Evolutionary conservation across 92 coral and sea anemone species (phyloP), one percentile per base, ranked within the genome.

Genomic region (Palythoa caribaeorum): DNA sequence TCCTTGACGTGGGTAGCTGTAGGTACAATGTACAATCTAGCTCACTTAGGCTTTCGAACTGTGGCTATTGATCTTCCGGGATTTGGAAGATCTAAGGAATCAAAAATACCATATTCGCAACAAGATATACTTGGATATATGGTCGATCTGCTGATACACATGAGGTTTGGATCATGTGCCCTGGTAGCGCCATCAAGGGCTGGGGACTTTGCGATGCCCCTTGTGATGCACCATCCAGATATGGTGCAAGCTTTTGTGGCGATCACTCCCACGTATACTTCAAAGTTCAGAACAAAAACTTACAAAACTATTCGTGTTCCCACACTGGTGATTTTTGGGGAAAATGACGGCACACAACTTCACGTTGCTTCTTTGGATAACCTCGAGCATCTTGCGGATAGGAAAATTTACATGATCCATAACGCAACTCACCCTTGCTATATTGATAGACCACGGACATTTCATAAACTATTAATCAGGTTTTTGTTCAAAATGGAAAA

Each of bases 1-100:
- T 96, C 99, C 0, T 68, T 79, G 10, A 87, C 88, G 7, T 96
- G 99, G 99, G 54, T 96, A 35, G 92, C 92, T n/a, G 90, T 95
- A 10, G 99, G 99, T 5, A 95, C 99, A 6, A 72, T 96, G 81
- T 81, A 95, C 19, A 70, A 74, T 12, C 59, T 96, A 37, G 94
- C 93, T 2, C 91, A 76, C 16, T 76, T 88, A 6, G 98, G 98
- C 0, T 92, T 90, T 79, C 94, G 90, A 9, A 93, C 90, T n/a
- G 37, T 95, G 15, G 99, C 99, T n/a, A 48, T 96, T 2, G 99
- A 96, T 71, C 80, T 96, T 28, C 99, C 99, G 16, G 98, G 98
- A 1, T 84, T 90, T 14, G 99, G 98, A 17, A 88, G 88, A 14
- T 96, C 99, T 7, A 90, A 68, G 2, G 57, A 90, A 51, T 50